Conservation (phyloP, 2,797 vertebrate genomes). For the Kryptolebias ocellatus region DNA sequence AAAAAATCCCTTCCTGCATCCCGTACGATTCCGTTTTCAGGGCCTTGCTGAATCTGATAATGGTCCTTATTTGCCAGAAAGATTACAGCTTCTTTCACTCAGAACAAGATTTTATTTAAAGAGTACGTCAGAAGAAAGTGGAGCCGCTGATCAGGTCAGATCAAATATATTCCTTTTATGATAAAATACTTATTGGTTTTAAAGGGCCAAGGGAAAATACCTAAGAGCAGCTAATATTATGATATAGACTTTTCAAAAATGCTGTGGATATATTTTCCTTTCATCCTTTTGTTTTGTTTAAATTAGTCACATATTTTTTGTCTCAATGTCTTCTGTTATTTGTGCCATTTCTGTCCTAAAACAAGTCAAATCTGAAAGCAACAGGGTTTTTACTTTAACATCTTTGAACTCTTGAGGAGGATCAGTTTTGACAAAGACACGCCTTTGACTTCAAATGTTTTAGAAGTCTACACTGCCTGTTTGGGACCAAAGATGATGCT, state of each 20-base stretch:
- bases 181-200: background rate
- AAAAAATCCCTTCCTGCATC: constrained; percentile 41
- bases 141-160: constrained; percentile 20
- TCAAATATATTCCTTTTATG: background rate
- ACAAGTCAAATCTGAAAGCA: constrained; percentile 28
- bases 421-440: constrained; percentile 19
- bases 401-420: constrained; percentile 22
- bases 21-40: constrained; percentile 24
- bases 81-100: constrained; percentile 32
- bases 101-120: constrained; percentile 36
- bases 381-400: background rate
- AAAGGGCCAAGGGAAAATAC: background rate
- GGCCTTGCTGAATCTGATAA: constrained; percentile 19
- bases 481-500: constrained; percentile 10
- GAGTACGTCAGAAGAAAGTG: constrained; percentile 20
- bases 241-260: no score
- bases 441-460: constrained; percentile 9
- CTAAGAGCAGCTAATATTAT: no score
- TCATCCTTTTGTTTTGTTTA: no score
- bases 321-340: constrained; percentile 22
- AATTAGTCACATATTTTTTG: background rate
- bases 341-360: constrained; percentile 19
- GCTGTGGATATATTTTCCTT: no score
- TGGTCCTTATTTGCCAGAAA: constrained; percentile 29
- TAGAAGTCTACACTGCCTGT: constrained; percentile 3